phyloP scores from a whole-genome alignment of 1,140 invertebrate genomes.

The Eufriesea mexicana region DNA sequence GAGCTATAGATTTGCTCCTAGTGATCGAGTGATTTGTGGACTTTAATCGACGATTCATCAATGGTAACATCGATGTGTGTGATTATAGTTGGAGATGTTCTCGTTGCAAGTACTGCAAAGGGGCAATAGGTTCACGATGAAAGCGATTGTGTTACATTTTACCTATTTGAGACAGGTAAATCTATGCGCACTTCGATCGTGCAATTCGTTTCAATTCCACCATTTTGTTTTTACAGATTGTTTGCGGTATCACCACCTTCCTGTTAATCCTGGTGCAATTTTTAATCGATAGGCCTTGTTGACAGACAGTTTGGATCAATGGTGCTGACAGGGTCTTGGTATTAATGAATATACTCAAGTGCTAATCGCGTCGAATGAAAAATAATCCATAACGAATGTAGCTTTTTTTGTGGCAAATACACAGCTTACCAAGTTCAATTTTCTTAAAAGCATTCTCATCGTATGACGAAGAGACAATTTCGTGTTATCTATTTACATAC shows the following conservation, averaged over 20 bases:
- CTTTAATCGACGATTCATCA: neutral
- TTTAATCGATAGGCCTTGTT: constrained; percentile 1
- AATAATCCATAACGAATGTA: too few species aligned
- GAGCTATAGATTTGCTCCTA: neutral
- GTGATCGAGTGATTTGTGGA: neutral
- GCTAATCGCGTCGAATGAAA: neutral
- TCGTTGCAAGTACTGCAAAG: constrained; percentile 69
- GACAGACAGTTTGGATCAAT: neutral
- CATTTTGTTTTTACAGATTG: constrained; percentile 44
- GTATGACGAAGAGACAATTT: neutral
- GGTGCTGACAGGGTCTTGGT: too few species aligned
- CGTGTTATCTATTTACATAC: neutral
- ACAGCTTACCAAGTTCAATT: neutral
- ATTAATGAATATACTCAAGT: neutral
- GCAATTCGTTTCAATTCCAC: too few species aligned
- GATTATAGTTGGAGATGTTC: constrained; percentile 67
- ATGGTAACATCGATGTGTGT: neutral
- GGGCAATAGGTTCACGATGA: constrained; percentile 59
- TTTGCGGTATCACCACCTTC: constrained; percentile 61
- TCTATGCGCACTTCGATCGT: neutral
- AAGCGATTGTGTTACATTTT: constrained; percentile 58
- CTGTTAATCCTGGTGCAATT: constrained; percentile 70
- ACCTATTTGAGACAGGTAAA: constrained; percentile 66
- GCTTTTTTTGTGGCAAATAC: neutral
- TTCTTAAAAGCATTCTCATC: neutral